Evolutionary conservation across 2,113 vertebrate genomes (phyloP).

Genomic region (Ptilorrhoa leucosticta): DNA sequence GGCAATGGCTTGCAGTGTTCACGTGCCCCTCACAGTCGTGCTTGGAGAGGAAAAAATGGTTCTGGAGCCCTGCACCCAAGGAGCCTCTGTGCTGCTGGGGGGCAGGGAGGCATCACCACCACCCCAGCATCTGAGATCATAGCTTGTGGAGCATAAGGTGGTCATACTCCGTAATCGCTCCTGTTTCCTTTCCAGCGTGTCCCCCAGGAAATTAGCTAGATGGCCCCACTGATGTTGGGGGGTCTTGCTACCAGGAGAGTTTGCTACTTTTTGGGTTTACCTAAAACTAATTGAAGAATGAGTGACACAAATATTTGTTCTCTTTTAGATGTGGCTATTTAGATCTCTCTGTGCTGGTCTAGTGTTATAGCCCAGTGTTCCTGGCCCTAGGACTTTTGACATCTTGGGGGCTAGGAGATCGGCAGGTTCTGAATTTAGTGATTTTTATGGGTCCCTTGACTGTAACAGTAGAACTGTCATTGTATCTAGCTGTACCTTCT

Average conservation of each 20-base stretch:
- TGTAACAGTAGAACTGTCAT: accelerated
- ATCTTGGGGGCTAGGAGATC: background rate
- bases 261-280: background rate
- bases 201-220: background rate
- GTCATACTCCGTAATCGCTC: accelerated
- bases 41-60: background rate
- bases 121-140: background rate
- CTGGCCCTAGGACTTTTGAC: background rate
- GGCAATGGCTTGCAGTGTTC: background rate
- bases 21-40: background rate
- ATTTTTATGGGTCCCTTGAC: background rate
- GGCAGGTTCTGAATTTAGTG: background rate
- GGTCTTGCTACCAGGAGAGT: background rate
- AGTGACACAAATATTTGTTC: background rate
- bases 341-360: background rate
- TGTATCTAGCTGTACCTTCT: background rate
- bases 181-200: background rate
- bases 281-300: background rate
- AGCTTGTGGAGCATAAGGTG: background rate
- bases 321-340: background rate
- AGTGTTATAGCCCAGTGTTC: background rate
- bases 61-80: background rate
- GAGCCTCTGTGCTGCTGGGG: background rate
- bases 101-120: background rate
- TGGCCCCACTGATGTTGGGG: too few relatives aligned